Base-by-base conservation (phyloP, 2,797 vertebrate species). In the Cygnus olor region DNA sequence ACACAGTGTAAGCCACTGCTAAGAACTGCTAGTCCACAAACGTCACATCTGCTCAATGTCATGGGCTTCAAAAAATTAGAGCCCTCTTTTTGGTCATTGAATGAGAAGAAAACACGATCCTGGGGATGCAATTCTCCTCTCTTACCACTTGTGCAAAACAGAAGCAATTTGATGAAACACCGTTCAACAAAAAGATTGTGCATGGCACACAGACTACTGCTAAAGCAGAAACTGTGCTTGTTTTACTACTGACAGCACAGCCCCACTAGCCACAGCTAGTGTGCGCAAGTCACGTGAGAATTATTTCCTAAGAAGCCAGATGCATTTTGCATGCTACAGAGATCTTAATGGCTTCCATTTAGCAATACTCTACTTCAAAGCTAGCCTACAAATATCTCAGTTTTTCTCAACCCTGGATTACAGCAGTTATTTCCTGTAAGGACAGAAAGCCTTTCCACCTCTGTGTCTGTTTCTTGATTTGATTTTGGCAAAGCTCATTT, bases 151-250 rank as follows among this genome's bases (percentile, higher is more conserved):
- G 27, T 36, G n/a, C 66, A 32, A 34, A 90, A 49, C 57, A 64
- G 45, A 56, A 71, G 66, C 49, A 36, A 44, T 13, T 8, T 18
- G 78, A 56, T 6, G 16, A 53, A 61, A 60, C 0, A 8, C 54
- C 45, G 30, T 13, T 38, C 3, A 22, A 60, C 0, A 0, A 21
- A 22, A 51, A 19, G 0, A 19, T n/a, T 0, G 21, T 12, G 40
- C 60, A 19, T 20, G 18, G 4, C 2, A 6, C 11, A 16, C 13
- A 17, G 45, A 1, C 44, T 27, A 54, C 4, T 8, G 19, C 63
- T 34, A 54, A 34, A 64, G 32, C 68, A 65, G 30, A 64, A 56
- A 4, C 13, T 6, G n/a, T 2, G 20, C 30, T 8, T 49, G 51
- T n/a, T 36, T 51, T 44, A 8, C 32, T 8, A 34, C 19, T 25